Evolutionary conservation across 2,113 vertebrate genomes (phyloP).

Genomic region (Chlamydotis undulata): DNA sequence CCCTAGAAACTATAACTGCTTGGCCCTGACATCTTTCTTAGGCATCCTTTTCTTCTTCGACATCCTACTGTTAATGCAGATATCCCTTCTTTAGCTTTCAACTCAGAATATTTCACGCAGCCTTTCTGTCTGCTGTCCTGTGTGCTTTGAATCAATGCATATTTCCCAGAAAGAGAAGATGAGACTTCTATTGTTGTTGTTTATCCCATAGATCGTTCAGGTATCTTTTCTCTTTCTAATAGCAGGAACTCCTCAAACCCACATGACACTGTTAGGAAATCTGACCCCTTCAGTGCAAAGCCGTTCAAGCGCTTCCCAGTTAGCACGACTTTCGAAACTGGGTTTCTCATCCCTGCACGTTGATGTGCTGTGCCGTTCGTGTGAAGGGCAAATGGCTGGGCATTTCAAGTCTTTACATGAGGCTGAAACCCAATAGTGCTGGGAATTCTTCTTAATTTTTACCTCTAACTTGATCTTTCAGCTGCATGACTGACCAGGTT

Average conservation of each 20-base stretch:
- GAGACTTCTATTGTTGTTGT: not conserved
- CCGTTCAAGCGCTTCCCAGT: not conserved
- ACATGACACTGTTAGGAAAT: rapidly evolving
- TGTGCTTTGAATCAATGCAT: rapidly evolving
- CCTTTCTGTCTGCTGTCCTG: not conserved
- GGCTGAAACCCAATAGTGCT: conserved; percentile 86
- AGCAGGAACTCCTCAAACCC: not conserved
- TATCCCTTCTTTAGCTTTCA: not conserved
- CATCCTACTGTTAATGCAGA: not conserved
- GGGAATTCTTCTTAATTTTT: conserved; percentile 87
- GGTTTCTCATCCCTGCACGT: not conserved
- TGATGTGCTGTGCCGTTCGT: too few relatives aligned
- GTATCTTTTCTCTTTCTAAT: not conserved
- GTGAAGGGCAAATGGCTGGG: conserved; percentile 48
- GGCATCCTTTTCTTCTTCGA: not conserved
- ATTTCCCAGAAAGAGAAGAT: not conserved
- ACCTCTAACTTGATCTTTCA: conserved; percentile 88
- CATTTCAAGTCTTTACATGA: conserved; percentile 16
- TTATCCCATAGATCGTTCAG: not conserved
- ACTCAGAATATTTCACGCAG: not conserved
- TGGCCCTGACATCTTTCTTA: not conserved
- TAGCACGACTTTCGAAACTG: rapidly evolving
- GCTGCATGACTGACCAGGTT: conserved; percentile 90
- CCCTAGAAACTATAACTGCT: not conserved
- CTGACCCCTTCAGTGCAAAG: not conserved